Percentiles rank a stretch among this genome's conserved stretches.
phyloP scores from a whole-genome alignment of 2,113 vertebrate genomes.

The Mustela nigripes region DNA sequence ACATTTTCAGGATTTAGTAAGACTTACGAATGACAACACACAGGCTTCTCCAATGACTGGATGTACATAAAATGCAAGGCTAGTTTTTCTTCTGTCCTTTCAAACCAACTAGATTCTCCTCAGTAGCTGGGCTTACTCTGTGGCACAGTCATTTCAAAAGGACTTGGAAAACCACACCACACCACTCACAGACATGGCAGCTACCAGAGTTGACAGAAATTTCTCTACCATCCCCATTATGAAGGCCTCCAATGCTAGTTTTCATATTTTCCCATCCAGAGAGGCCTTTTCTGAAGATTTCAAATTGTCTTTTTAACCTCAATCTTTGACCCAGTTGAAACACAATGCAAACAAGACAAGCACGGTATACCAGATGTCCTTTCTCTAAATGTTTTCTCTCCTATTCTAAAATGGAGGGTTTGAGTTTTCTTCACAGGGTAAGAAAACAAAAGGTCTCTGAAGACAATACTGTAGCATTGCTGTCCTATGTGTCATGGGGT shows the following conservation, averaged over 20 bases:
- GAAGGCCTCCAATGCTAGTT: background rate
- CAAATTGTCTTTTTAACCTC: background rate
- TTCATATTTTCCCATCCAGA: background rate
- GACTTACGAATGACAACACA: background rate
- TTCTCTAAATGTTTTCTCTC: background rate
- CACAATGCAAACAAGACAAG: background rate
- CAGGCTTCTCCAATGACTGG: background rate
- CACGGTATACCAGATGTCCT: background rate
- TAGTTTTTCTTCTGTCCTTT: background rate
- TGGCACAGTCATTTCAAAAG: background rate
- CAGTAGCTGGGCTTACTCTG: background rate
- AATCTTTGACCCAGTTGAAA: background rate
- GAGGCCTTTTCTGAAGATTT: background rate
- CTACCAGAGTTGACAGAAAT: background rate
- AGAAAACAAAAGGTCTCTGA: background rate
- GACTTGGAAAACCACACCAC: background rate
- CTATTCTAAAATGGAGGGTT: background rate
- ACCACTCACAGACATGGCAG: background rate
- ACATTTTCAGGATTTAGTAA: slow-evolving; percentile 20
- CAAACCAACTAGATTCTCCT: background rate
- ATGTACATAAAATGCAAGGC: background rate
- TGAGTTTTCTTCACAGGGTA: background rate
- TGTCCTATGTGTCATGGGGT: background rate
- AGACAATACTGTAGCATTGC: background rate
- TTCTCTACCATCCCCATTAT: background rate